These are phyloP conservation scores for Sepiola atlantica DNA, from an alignment of 2,888 invertebrate genomes.

Conservation along the genomic window DNA sequence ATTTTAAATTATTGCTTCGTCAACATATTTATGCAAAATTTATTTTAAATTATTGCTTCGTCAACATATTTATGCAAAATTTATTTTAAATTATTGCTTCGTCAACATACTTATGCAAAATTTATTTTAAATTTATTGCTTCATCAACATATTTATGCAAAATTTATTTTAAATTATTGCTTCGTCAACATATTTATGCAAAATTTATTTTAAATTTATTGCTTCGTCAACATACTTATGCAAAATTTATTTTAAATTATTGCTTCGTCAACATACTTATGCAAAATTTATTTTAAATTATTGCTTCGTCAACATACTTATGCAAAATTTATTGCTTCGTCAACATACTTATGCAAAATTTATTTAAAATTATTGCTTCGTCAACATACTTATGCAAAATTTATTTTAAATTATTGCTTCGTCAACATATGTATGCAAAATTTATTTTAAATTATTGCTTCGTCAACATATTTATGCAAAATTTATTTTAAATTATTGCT, in stretches of 20 bases:
- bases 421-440: background rate
- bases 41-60: background rate
- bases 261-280: background rate
- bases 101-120: background rate
- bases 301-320: background rate
- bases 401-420: background rate
- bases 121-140: background rate
- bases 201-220: background rate
- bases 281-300: background rate
- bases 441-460: background rate
- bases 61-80: background rate
- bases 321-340: too few relatives aligned
- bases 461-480: background rate
- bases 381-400: background rate
- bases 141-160: background rate
- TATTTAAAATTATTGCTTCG: background rate
- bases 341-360: too few relatives aligned
- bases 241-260: background rate
- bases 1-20: background rate
- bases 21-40: background rate
- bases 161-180: background rate
- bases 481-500: background rate
- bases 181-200: background rate
- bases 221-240: background rate
- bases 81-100: background rate